Evolutionary conservation across 2,797 vertebrate species (phyloP), one percentile per base, ranked within the genome.

Genomic region (Etheostoma nigrum): DNA sequence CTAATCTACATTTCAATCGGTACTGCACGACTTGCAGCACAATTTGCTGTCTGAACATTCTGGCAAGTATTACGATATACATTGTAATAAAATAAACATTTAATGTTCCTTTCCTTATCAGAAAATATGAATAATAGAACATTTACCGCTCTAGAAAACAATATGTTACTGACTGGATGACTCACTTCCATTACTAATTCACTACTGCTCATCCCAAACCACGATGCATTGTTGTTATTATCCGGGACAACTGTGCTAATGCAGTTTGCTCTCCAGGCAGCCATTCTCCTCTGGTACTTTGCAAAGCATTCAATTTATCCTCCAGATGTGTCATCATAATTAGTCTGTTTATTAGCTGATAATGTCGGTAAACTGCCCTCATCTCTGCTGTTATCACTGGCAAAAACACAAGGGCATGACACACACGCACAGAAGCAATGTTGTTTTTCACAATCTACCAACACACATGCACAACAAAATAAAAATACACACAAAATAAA

Each of bases 251-350:
- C 76, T 88, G 82, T 57, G 74, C 76, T 82, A 81, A 86, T 78
- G 68, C 65, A 55, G 62, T 57, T 61, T 18, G 4, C 59, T 77
- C 82, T 73, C 65, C 70, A 57, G 74, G 75, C 80, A 81, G 57
- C 64, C 36, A 12, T 55, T 68, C 53, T 74, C 74, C 59, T 63
- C 47, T 2, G 49, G 84, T 88, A 90, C 88, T 91, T 81, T 74
- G 62, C 76, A 84, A 79, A 69, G 73, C 65, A 23, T 84, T 91
- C 72, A 79, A 59, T 84, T 86, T 74, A 64, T 59, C 89, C 86
- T 89, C 88, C 89, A 91, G 88, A 88, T 90, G 90, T 86, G 82
- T 67, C 15, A 23, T n/a, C 15, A 55, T 83, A 87, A 91, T 92
- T 87, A 90, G 77, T 72, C 83, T 79, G 76, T 81, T 85, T 86